phyloP scores from a whole-genome alignment of 2,888 invertebrate genomes.

The Aphrophora alni region DNA sequence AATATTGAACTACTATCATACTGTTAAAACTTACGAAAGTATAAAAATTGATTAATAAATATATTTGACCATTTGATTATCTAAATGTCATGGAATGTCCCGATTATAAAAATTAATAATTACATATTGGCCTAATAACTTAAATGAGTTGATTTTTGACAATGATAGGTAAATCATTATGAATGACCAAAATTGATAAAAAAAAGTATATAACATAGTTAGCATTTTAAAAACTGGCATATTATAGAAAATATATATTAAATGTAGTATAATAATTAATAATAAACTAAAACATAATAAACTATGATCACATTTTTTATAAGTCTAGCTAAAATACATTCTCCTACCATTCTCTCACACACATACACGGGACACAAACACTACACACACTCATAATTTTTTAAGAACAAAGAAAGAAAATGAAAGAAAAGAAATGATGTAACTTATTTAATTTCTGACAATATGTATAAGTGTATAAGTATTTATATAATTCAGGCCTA shows the following conservation, averaged over 20 bases:
- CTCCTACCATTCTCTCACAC: constrained; percentile 11
- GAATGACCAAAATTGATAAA: neutral
- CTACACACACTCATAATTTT: neutral
- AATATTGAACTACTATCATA: no score
- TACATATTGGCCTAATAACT: neutral
- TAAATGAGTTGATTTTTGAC: neutral
- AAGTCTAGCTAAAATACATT: constrained; percentile 45
- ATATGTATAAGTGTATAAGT: neutral
- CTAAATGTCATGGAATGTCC: neutral
- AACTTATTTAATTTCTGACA: neutral
- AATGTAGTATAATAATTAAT: constrained; percentile 41
- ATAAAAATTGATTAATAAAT: no score
- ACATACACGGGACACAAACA: neutral
- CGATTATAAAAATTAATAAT: neutral
- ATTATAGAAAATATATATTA: constrained; percentile 29
- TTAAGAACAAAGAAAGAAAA: neutral
- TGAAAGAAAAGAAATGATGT: neutral
- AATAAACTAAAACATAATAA: constrained; percentile 45
- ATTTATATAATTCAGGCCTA: neutral
- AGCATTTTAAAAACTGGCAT: constrained; percentile 1
- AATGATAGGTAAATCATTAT: neutral
- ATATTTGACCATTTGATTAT: neutral
- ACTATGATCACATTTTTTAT: constrained; percentile 47
- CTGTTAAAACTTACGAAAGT: no score
- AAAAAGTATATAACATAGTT: neutral